Evolutionary conservation across 2,888 invertebrate genomes (phyloP).

Genomic region (Rhaphigaster nebulosa): DNA sequence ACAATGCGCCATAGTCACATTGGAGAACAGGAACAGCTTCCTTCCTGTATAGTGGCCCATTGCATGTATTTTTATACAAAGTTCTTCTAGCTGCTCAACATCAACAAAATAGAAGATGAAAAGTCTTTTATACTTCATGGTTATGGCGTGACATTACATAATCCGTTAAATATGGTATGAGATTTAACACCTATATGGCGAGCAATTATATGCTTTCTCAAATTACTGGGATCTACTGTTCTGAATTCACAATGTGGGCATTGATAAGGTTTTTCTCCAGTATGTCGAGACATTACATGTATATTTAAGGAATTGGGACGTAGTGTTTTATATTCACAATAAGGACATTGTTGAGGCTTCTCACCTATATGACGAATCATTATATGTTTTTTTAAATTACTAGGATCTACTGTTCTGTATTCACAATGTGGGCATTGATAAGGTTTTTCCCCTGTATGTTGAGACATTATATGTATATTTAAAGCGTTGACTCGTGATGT

Average conservation of each 20-base stretch:
- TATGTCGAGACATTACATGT: slow-evolving; percentile 28
- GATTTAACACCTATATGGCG: neutral
- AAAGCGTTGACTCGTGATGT: neutral
- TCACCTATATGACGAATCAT: neutral
- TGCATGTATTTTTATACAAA: neutral
- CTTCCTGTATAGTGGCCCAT: neutral
- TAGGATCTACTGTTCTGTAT: slow-evolving; percentile 22
- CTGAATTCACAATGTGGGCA: neutral
- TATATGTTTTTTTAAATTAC: slow-evolving; percentile 43
- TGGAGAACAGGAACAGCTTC: neutral
- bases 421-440: slow-evolving; percentile 18
- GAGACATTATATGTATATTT: slow-evolving; percentile 49
- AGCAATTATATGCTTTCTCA: slow-evolving; percentile 3
- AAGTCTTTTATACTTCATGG: neutral
- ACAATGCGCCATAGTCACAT: neutral
- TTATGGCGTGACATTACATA: neutral
- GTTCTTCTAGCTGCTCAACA: neutral
- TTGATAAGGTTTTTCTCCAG: slow-evolving; percentile 21
- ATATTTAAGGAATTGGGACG: neutral
- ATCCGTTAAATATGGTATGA: neutral
- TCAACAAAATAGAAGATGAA: neutral
- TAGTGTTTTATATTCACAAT: slow-evolving; percentile 26
- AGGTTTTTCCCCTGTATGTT: slow-evolving; percentile 49
- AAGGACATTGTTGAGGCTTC: slow-evolving; percentile 48
- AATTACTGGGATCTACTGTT: neutral